phyloP scores from a whole-genome alignment of 2,113 vertebrate genomes.

The Takifugu bimaculatus region DNA sequence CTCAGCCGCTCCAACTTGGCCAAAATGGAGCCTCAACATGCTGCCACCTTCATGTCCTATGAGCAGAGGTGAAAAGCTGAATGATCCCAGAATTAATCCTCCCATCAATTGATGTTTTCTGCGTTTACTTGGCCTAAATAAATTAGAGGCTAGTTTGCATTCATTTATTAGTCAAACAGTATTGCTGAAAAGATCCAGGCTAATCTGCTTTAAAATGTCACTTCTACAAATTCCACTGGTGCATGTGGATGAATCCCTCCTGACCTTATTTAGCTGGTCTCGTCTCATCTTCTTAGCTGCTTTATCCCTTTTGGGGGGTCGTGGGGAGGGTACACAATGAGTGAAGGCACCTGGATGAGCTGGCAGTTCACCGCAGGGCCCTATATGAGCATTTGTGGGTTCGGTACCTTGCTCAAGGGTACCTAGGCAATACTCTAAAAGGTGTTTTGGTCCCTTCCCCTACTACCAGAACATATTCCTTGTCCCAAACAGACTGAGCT shows the following conservation, averaged over 20 bases:
- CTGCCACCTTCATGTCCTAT: slow-evolving; percentile 65
- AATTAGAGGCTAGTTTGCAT: slow-evolving; percentile 57
- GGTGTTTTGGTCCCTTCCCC: neutral
- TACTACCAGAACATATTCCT: too few species aligned
- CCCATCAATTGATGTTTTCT: slow-evolving; percentile 27
- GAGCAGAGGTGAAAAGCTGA: slow-evolving; percentile 52
- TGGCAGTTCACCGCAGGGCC: too few species aligned
- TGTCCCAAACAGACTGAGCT: too few species aligned
- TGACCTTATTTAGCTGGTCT: neutral
- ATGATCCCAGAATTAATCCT: slow-evolving; percentile 27
- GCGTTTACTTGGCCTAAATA: slow-evolving; percentile 32
- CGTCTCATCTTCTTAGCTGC: too few species aligned
- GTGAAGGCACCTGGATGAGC: too few species aligned
- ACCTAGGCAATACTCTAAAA: too few species aligned
- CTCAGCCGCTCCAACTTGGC: slow-evolving; percentile 51
- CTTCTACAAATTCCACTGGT: slow-evolving; percentile 18
- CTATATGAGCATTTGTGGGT: too few species aligned
- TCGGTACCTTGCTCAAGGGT: too few species aligned
- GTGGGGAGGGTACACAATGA: too few species aligned
- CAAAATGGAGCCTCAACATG: slow-evolving; percentile 28
- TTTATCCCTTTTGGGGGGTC: too few species aligned
- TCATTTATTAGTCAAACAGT: slow-evolving; percentile 61
- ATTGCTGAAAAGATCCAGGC: slow-evolving; percentile 47
- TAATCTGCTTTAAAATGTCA: slow-evolving; percentile 65
- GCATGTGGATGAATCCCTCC: slow-evolving; percentile 22